phyloP scores from a whole-genome alignment of 2,113 vertebrate genomes.

The Gadus macrocephalus region DNA sequence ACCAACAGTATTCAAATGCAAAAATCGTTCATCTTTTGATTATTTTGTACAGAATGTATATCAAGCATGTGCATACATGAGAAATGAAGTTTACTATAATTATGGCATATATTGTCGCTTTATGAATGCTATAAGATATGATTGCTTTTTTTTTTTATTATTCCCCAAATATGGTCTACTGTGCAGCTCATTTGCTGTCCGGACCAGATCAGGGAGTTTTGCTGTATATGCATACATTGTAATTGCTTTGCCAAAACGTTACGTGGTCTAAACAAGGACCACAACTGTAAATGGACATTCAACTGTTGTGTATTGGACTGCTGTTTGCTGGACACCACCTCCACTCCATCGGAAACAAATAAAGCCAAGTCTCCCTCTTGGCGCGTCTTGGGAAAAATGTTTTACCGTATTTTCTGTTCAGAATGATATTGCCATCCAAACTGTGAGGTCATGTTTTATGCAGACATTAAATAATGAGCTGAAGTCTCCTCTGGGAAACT shows the following conservation, averaged over 20 bases:
- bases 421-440: no score
- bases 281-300: neutral
- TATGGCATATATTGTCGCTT: constrained; percentile 36
- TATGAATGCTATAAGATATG: constrained; percentile 42
- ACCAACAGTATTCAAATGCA: constrained; percentile 55
- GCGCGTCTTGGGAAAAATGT: no score
- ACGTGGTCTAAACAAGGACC: neutral
- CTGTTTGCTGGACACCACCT: no score
- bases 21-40: constrained; percentile 58
- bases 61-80: constrained; percentile 68
- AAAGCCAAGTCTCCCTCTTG: no score
- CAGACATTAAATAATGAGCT: no score
- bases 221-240: no score
- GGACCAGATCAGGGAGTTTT: neutral
- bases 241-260: no score
- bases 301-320: no score
- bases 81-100: constrained; percentile 51
- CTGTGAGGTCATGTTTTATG: no score
- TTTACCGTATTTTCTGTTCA: no score
- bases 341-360: no score
- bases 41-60: constrained; percentile 70
- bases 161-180: constrained; percentile 4
- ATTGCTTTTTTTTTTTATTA: constrained; percentile 26
- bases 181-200: neutral
- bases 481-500: no score